Percentiles rank a stretch among this genome's conserved stretches.
These are phyloP conservation scores for Chydorus sphaericus DNA, from an alignment of 2,888 invertebrate genomes.

Conservation along the genomic window DNA sequence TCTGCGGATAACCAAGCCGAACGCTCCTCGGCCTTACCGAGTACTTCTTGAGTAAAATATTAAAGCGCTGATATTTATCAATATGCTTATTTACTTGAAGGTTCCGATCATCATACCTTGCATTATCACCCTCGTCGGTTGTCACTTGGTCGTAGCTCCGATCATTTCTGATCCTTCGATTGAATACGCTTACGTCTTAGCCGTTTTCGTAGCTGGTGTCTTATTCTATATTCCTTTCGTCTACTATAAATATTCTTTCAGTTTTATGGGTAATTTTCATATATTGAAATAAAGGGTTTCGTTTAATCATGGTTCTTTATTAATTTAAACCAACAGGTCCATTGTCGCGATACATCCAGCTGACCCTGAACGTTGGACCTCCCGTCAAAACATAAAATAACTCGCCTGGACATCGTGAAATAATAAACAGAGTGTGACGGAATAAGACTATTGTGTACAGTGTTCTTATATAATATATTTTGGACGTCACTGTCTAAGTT, in stretches of 20 bases:
- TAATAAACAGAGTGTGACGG: too few relatives aligned
- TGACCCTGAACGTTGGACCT: neutral
- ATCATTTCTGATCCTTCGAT: too few relatives aligned
- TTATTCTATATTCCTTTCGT: too few relatives aligned
- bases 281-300: neutral
- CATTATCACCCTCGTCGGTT: too few relatives aligned
- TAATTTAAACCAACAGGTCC: neutral
- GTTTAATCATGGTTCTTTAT: neutral
- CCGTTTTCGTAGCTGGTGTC: too few relatives aligned
- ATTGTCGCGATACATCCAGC: neutral
- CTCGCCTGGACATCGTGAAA: neutral
- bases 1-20: conserved; percentile 78
- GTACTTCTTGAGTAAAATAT: conserved; percentile 31
- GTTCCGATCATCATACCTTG: too few relatives aligned
- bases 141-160: too few relatives aligned
- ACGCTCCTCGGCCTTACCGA: conserved; percentile 85
- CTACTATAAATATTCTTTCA: too few relatives aligned
- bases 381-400: neutral
- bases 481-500: too few relatives aligned
- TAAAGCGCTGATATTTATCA: conserved; percentile 13
- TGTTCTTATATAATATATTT: neutral
- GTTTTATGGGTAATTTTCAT: too few relatives aligned
- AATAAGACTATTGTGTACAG: neutral
- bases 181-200: too few relatives aligned
- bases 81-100: conserved; percentile 21